These are phyloP conservation scores for Chelon auratus DNA, from an alignment of 2,797 vertebrate genomes.

Conservation along the genomic window DNA sequence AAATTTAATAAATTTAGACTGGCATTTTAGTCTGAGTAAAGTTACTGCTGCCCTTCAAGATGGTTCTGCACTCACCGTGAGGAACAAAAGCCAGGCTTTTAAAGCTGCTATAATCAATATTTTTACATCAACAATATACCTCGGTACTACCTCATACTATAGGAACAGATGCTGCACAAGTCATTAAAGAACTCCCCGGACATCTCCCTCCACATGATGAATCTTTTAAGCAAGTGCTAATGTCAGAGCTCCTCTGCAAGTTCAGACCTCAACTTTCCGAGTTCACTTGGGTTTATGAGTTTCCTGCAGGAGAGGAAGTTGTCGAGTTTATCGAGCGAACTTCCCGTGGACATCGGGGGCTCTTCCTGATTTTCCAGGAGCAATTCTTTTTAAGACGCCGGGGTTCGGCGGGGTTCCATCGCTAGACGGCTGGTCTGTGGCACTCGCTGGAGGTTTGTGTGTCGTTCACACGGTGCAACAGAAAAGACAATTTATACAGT, in stretches of 20 bases:
- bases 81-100: conserved; percentile 3
- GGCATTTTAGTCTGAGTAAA: conserved; percentile 25
- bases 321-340: conserved; percentile 45
- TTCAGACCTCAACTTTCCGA: not conserved
- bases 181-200: not conserved
- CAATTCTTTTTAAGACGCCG: conserved; percentile 37
- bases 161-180: conserved; percentile 23
- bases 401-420: not conserved
- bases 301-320: conserved; percentile 51
- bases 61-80: not conserved
- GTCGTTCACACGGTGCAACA: conserved; percentile 35
- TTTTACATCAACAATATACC: not conserved
- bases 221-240: conserved; percentile 7
- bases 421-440: not conserved
- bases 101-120: conserved; percentile 10
- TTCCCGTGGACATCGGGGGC: conserved; percentile 49
- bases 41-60: conserved; percentile 8
- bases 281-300: conserved; percentile 25
- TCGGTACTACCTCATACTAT: not conserved
- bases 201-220: not conserved
- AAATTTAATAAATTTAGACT: conserved; percentile 34
- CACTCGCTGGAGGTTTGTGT: conserved; percentile 13
- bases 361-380: conserved; percentile 49
- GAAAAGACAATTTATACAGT: too few species aligned
- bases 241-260: conserved; percentile 1